Percentiles rank a stretch among this genome's conserved stretches.
These are phyloP conservation scores for Paedocypris micromegethes DNA, from an alignment of 2,797 vertebrate species.

Conservation along the genomic window DNA sequence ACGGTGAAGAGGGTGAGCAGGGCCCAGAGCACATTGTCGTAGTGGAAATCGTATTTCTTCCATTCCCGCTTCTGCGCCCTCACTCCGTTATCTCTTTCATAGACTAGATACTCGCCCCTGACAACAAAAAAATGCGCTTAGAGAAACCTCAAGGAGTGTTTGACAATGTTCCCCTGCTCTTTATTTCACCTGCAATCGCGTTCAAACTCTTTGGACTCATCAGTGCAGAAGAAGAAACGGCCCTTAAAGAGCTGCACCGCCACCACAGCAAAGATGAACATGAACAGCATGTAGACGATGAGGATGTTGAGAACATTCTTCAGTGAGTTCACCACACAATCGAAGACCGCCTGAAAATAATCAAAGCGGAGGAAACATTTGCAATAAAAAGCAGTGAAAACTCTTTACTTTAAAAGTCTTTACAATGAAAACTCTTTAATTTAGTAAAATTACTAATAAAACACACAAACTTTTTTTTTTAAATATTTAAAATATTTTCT, in stretches of 20 bases:
- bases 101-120: conserved; percentile 92
- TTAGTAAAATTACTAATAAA: background rate
- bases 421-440: no score
- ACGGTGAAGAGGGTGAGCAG: conserved; percentile 97
- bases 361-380: conserved; percentile 45
- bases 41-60: conserved; percentile 97
- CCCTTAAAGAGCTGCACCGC: conserved; percentile 95
- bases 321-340: conserved; percentile 94
- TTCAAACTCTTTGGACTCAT: conserved; percentile 89
- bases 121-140: conserved; percentile 5
- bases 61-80: conserved; percentile 91
- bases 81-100: conserved; percentile 88
- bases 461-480: background rate
- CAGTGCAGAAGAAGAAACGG: conserved; percentile 91
- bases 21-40: conserved; percentile 98
- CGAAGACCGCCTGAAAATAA: conserved; percentile 80
- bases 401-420: no score
- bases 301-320: conserved; percentile 97
- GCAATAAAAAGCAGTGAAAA: conserved; percentile 61
- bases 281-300: conserved; percentile 96
- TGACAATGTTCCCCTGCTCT: conserved; percentile 5
- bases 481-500: no score
- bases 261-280: conserved; percentile 97
- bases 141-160: background rate
- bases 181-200: conserved; percentile 72